Percentiles rank a stretch among this genome's conserved stretches.
These are phyloP conservation scores for Micrastur ruficollis DNA, from an alignment of 2,797 vertebrate genomes.

Conservation along the genomic window DNA sequence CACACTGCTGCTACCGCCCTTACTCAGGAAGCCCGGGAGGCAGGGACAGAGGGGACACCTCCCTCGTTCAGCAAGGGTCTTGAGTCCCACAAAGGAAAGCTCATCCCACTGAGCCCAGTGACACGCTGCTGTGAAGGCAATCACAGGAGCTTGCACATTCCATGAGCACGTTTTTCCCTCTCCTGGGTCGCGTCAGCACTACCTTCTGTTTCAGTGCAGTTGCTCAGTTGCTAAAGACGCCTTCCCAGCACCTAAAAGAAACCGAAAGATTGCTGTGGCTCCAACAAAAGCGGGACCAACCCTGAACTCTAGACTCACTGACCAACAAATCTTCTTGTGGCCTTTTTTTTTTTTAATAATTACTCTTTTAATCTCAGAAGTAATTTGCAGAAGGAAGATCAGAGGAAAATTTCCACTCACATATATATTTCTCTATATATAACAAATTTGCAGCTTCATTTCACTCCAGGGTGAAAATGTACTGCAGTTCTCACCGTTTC, in stretches of 20 bases:
- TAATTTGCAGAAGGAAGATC: slow-evolving; percentile 1
- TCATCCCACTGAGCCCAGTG: background rate
- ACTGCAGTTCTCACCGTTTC: background rate
- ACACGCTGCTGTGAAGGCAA: background rate
- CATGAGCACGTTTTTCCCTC: background rate
- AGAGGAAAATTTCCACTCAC: background rate
- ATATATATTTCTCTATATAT: background rate
- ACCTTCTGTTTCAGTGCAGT: background rate
- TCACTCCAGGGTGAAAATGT: background rate
- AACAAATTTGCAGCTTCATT: background rate
- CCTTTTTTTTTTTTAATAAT: background rate
- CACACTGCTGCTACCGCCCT: background rate
- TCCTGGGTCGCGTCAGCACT: background rate
- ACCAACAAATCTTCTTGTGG: background rate
- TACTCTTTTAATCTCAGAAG: slow-evolving; percentile 15
- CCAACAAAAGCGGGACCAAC: background rate
- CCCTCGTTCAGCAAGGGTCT: accelerated
- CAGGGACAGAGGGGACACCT: background rate
- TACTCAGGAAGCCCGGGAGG: background rate
- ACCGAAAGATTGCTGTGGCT: background rate
- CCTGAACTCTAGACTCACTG: background rate
- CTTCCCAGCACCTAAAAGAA: background rate
- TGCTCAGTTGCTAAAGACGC: background rate
- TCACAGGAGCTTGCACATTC: too few species aligned
- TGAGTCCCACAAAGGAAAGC: background rate